Percentiles rank a stretch among this genome's conserved stretches.
phyloP scores from a whole-genome alignment of 2,113 vertebrate species.

The Pica pica region DNA sequence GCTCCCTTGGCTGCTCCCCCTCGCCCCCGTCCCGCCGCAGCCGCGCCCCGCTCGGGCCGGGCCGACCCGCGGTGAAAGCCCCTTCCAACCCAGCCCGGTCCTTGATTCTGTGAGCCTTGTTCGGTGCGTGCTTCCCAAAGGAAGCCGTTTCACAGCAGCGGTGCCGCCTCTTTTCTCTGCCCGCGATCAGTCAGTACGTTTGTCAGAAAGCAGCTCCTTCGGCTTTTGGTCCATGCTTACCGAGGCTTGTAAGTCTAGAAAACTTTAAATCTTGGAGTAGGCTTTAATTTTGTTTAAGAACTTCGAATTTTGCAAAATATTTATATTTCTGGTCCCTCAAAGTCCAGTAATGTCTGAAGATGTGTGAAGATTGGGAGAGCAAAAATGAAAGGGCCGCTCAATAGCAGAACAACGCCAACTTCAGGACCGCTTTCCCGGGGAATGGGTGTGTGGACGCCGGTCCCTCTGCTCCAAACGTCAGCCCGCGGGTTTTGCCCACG shows the following conservation, averaged over 20 bases:
- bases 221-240: background rate
- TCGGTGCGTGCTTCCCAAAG: background rate
- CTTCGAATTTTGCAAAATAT: background rate
- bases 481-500: background rate
- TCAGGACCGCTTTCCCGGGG: background rate
- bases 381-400: background rate
- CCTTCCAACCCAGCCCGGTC: rapidly evolving
- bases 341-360: background rate
- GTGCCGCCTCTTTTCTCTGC: background rate
- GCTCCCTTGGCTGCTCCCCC: background rate
- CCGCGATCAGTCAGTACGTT: rapidly evolving
- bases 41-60: background rate
- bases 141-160: too few species aligned
- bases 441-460: background rate
- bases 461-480: background rate
- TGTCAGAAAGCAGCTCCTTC: background rate
- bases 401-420: rapidly evolving
- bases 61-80: background rate
- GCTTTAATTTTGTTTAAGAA: background rate
- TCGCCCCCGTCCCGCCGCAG: background rate
- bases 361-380: background rate
- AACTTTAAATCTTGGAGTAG: background rate
- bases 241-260: too few species aligned
- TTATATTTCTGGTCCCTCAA: background rate
- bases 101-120: background rate